Evolutionary conservation across 2,888 invertebrate species (phyloP), one percentile per base, ranked within the genome.

Genomic region (Germaria angustata): DNA sequence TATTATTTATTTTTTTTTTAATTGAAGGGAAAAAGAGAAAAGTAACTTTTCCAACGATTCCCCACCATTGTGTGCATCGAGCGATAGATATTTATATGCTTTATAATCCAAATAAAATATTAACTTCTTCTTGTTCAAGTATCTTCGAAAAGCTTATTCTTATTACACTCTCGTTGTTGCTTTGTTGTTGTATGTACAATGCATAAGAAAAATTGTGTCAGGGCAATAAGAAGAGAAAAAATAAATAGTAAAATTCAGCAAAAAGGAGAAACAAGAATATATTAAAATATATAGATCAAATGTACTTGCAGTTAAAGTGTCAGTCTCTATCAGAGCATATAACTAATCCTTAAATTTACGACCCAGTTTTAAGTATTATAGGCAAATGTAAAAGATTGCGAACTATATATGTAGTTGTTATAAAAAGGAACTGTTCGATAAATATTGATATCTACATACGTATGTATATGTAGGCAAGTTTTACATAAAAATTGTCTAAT

Each of bases 321-420:
- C 81, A 65, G 71, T 66, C 32, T 57, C 76, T 81, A 81, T 81
- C 51, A 46, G 76, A 59, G 69, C 65, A 71, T 66, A 72, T 76
- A 81, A 80, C 59, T 81, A 76, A 81, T 81, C 75, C 53, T 71
- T 44, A 71, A 81, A 81, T 81, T 81, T 81, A 81, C 71, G 80
- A 76, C 49, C 51, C 34, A 65, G 28, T 65, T 66, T 71, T 65
- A 69, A 66, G 22, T 61, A 17, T 71, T 71, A 55, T 63, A 61
- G 53, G 13, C 20, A 22, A 39, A 49, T 20, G 39, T 69, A 69
- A 69, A 61, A 55, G 41, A 69, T 61, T n/a, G n/a, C n/a, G n/a
- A n/a, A n/a, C n/a, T n/a, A n/a, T n/a, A n/a, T 61, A 44, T n/a
- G n/a, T 39, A 59, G 57, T 28, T 49, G 57, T 28, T 59, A 28